phyloP scores from a whole-genome alignment of 1,140 invertebrate species.

The Dysdera silvatica region DNA sequence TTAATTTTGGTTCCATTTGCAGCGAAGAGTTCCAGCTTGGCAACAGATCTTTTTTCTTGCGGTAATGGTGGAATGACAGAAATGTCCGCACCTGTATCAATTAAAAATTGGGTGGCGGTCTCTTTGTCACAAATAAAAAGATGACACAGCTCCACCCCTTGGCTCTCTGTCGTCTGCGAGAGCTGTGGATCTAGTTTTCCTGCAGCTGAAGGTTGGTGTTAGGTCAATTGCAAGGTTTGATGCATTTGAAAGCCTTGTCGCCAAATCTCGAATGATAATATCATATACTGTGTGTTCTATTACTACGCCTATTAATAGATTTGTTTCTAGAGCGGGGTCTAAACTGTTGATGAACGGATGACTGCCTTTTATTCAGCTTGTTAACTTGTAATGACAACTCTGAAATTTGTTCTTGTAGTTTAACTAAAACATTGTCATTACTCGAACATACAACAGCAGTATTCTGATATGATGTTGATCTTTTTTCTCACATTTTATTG shows the following conservation, averaged over 20 bases:
- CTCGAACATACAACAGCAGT: no score
- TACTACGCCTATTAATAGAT: no score
- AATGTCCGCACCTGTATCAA: slow-evolving; percentile 16
- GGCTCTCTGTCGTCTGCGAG: not conserved
- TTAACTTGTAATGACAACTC: no score
- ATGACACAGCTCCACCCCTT: not conserved
- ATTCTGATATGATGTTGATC: no score
- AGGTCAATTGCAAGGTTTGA: not conserved
- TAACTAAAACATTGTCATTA: no score
- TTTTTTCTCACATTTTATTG: not conserved
- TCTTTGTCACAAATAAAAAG: slow-evolving; percentile 19
- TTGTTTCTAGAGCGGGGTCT: not conserved
- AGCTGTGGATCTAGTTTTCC: slow-evolving; percentile 10
- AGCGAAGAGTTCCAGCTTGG: slow-evolving; percentile 14
- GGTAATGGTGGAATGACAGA: slow-evolving; percentile 6
- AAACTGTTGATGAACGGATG: not conserved
- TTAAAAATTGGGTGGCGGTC: slow-evolving; percentile 1
- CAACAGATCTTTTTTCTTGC: not conserved
- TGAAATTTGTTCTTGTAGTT: no score
- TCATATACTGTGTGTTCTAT: slow-evolving; percentile 1
- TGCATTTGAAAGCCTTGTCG: slow-evolving; percentile 22
- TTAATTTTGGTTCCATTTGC: slow-evolving; percentile 27
- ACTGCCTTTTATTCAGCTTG: no score
- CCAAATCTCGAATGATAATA: slow-evolving; percentile 28
- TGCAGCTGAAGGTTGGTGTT: not conserved